Conservation (phyloP, 2,888 invertebrate genomes). For the Xanthorhoe designata region DNA sequence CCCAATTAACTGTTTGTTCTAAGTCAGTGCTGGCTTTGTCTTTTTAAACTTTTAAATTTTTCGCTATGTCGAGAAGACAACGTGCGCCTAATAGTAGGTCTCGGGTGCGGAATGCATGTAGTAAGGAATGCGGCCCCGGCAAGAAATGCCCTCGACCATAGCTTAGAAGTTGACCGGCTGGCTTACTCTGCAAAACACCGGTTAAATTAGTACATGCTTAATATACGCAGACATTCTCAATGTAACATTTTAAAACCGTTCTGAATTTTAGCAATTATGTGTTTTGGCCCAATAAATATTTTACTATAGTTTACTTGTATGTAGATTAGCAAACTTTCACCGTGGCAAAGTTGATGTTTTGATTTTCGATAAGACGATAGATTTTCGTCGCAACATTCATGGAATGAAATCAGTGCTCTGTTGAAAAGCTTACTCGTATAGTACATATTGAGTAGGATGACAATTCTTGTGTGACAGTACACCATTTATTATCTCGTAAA, state of each 20-base stretch:
- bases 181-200: conserved; percentile 18
- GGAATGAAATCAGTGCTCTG: background rate
- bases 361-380: too few species aligned
- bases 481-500: conserved; percentile 11
- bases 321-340: background rate
- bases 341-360: too few species aligned
- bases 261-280: too few species aligned
- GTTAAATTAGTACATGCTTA: conserved; percentile 17
- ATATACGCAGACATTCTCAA: conserved; percentile 6
- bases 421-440: background rate
- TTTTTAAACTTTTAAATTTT: conserved; percentile 17
- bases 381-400: too few species aligned
- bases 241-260: background rate
- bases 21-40: background rate
- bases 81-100: conserved; percentile 51
- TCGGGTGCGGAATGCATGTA: conserved; percentile 67
- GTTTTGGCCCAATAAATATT: too few species aligned
- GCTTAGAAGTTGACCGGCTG: conserved; percentile 26
- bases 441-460: background rate
- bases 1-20: background rate
- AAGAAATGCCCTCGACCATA: conserved; percentile 63
- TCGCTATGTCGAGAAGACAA: conserved; percentile 39
- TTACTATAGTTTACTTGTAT: too few species aligned
- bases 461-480: conserved; percentile 5
- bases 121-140: conserved; percentile 72